Conservation (phyloP, 2,113 vertebrate genomes). For the Mesembrinibis cayennensis region DNA sequence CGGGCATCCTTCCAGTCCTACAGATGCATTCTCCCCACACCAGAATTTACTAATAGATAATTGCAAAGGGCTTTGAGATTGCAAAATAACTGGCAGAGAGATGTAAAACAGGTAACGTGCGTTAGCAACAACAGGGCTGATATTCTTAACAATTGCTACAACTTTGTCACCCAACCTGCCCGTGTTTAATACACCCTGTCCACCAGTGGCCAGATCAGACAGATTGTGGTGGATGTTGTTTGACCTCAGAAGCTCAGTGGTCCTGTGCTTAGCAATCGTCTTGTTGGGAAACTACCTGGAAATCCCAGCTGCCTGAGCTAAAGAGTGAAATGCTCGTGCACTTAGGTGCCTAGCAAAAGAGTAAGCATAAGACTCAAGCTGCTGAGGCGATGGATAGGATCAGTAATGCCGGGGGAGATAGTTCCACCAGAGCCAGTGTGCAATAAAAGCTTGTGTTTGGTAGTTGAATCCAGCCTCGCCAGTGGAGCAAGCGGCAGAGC, state of each 20-base stretch:
- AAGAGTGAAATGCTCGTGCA: background rate
- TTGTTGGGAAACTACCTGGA: background rate
- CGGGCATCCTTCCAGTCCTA: background rate
- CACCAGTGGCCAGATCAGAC: fast-evolving
- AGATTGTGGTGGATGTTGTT: background rate
- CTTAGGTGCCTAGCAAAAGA: background rate
- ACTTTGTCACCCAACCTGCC: background rate
- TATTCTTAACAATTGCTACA: background rate
- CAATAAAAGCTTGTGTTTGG: background rate
- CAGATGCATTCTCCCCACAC: background rate
- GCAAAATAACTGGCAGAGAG: fast-evolving
- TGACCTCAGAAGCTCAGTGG: background rate
- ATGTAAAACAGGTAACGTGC: fast-evolving
- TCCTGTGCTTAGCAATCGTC: background rate
- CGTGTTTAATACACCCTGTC: background rate
- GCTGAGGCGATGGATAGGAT: too few relatives aligned
- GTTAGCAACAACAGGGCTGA: fast-evolving
- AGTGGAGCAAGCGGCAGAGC: background rate
- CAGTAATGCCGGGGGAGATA: fast-evolving
- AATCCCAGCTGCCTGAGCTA: background rate
- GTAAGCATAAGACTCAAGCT: fast-evolving
- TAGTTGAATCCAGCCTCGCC: background rate
- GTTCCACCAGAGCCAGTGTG: fast-evolving
- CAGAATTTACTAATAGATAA: background rate
- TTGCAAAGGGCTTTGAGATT: background rate